Percentiles rank a stretch among this genome's conserved stretches.
phyloP scores from a whole-genome alignment of 1,140 invertebrate genomes.

The Cydia strobilella region DNA sequence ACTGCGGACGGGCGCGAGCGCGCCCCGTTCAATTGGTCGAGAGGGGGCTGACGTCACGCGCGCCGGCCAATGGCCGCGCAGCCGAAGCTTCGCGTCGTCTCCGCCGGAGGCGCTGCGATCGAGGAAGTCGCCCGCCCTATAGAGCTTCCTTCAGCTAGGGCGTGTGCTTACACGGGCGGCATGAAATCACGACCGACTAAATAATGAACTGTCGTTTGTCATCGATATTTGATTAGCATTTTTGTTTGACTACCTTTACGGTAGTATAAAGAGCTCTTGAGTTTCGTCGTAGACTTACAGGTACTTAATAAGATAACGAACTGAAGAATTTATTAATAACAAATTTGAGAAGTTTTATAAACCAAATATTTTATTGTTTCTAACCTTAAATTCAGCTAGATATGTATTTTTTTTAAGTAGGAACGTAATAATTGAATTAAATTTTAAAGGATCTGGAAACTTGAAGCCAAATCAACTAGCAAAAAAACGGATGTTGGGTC shows the following conservation, averaged over 20 bases:
- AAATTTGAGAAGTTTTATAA: neutral
- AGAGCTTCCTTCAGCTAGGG: conserved; percentile 76
- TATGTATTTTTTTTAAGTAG: neutral
- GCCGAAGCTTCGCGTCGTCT: conserved; percentile 47
- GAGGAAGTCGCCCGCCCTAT: conserved; percentile 74
- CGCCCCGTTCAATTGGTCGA: conserved; percentile 67
- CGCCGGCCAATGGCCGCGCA: conserved; percentile 59
- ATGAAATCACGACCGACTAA: conserved; percentile 45
- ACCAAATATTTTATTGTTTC: too few relatives aligned
- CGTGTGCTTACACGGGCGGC: conserved; percentile 72
- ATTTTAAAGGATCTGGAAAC: neutral
- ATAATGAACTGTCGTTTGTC: conserved; percentile 38
- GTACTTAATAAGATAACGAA: neutral
- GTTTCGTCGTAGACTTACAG: neutral
- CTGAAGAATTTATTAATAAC: neutral
- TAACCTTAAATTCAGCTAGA: neutral
- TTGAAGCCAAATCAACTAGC: neutral
- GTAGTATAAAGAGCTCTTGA: neutral
- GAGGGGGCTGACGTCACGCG: conserved; percentile 65
- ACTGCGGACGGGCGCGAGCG: conserved; percentile 71
- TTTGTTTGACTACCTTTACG: conserved; percentile 28
- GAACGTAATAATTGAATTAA: neutral
- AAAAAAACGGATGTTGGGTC: neutral
- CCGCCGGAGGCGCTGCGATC: conserved; percentile 61
- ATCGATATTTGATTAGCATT: conserved; percentile 28